Percentiles rank a stretch among this genome's conserved stretches.
Conservation (phyloP, 2,888 invertebrate species). For the Agonum fuliginosum region DNA sequence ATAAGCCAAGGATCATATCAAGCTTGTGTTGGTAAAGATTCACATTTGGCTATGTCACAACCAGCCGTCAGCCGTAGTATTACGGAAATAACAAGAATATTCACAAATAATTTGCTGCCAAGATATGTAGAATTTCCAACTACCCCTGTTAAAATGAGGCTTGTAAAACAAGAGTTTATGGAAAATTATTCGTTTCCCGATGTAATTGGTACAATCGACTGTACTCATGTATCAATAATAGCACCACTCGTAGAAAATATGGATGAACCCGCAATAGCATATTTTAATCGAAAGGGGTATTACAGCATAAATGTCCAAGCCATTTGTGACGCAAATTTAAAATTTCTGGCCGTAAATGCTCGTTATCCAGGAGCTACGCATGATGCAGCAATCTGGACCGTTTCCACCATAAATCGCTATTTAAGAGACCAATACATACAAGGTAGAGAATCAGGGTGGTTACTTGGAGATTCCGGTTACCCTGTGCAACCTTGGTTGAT, state of each 20-base stretch:
- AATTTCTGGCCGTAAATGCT: slow-evolving; percentile 46
- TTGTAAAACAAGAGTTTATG: slow-evolving; percentile 8
- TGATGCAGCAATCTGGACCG: slow-evolving; percentile 53
- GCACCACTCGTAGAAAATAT: background rate
- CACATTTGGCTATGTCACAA: slow-evolving; percentile 46
- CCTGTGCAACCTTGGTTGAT: slow-evolving; percentile 65
- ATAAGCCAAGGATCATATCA: slow-evolving; percentile 23
- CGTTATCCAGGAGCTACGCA: slow-evolving; percentile 51
- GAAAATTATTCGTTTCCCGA: slow-evolving; percentile 38
- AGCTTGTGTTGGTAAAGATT: slow-evolving; percentile 41
- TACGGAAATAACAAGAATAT: slow-evolving; percentile 18
- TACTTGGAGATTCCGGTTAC: slow-evolving; percentile 65
- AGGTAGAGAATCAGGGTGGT: slow-evolving; percentile 37
- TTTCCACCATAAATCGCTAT: background rate
- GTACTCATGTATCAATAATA: slow-evolving; percentile 50
- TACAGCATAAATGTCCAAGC: slow-evolving; percentile 47
- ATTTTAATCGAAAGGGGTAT: slow-evolving; percentile 53
- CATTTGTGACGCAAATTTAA: no score
- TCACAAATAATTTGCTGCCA: slow-evolving; percentile 34
- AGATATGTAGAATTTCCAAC: slow-evolving; percentile 42
- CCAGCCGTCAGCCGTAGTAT: slow-evolving; percentile 14
- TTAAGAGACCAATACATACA: slow-evolving; percentile 11
- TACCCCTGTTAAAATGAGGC: background rate
- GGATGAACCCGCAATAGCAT: slow-evolving; percentile 12
- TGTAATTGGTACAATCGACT: slow-evolving; percentile 42